Base-by-base conservation (phyloP, 64 coral and sea anemone genomes). In the Montipora efflorescens region DNA sequence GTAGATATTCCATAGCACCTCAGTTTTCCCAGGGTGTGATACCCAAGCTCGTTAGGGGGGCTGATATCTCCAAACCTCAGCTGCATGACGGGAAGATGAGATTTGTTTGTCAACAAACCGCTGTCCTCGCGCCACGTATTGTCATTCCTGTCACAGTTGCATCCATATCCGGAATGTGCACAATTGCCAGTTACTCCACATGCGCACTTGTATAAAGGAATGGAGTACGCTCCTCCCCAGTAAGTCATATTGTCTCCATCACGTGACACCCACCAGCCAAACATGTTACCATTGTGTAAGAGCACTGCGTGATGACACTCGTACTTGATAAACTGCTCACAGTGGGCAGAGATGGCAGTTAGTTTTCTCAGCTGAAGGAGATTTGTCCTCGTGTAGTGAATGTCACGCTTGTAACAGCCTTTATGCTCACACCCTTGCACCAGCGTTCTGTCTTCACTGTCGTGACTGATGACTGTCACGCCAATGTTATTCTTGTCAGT, bases 381-480 rank as follows among this genome's bases (percentile, higher is more conserved):
- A 49, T 8, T 89, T n/a, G 43, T 13, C 6, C 87, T 77, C 1
- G 19, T 74, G 77, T 94, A 94, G 10, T 7, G 9, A 59, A 94
- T 46, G 74, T 74, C 47, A 70, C 64, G 61, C n/a, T 12, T 16
- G 79, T 82, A 91, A 1, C 77, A 71, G n/a, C 90, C 90, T 22
- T 59, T 57, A 5, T 0, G 16, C 0, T 45, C 8, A 53, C 19
- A 75, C 21, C 67, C 67, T 11, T 83, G 11, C 3, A 92, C 90
- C 25, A 84, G 10, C 1, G 80, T 92, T 76, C 90, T 59, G 21
- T 47, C 15, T 55, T 92, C 90, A 59, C 79, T 85, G 11, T 92
- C 80, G 67, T 92, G 90, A 75, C 77, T 44, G 12, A 92, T 16
- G 57, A 93, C 73, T 79, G 91, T 93, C 25, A 93, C 71, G 22